These are phyloP conservation scores for Lysandra bellargus DNA, from an alignment of 2,888 invertebrate genomes.

Conservation along the genomic window DNA sequence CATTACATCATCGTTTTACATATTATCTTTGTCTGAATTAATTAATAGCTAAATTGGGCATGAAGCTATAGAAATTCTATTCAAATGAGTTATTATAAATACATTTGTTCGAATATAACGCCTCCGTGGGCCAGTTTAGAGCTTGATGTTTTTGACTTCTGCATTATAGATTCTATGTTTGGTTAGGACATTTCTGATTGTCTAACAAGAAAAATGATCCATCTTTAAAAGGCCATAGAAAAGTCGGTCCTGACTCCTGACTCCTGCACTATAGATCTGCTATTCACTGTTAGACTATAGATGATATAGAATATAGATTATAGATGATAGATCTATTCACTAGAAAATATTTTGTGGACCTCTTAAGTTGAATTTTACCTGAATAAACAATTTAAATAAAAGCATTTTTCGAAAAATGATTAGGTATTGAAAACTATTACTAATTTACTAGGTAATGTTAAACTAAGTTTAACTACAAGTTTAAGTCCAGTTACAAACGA, in stretches of 20 bases:
- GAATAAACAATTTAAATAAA: neutral
- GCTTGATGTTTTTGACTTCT: neutral
- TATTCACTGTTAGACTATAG: too few species aligned
- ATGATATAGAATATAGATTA: too few species aligned
- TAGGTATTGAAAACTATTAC: neutral
- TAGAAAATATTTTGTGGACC: too few species aligned
- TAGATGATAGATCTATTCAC: too few species aligned
- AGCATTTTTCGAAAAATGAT: neutral
- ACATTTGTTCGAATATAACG: neutral
- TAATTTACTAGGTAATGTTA: neutral
- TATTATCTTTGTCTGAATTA: neutral
- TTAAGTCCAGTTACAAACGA: neutral
- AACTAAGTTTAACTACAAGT: neutral
- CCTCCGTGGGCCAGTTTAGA: neutral
- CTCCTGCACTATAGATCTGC: too few species aligned
- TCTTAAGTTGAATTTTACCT: too few species aligned
- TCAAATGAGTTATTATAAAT: neutral
- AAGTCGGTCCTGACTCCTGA: too few species aligned
- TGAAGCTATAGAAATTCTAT: neutral
- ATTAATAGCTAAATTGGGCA: neutral
- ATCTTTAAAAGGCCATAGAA: too few species aligned
- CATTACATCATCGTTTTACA: conserved; percentile 30
- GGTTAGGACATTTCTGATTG: neutral
- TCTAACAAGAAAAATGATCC: too few species aligned
- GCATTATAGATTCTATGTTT: neutral